Conservation (phyloP, 2,888 invertebrate species). For the Chorisops tibialis region DNA sequence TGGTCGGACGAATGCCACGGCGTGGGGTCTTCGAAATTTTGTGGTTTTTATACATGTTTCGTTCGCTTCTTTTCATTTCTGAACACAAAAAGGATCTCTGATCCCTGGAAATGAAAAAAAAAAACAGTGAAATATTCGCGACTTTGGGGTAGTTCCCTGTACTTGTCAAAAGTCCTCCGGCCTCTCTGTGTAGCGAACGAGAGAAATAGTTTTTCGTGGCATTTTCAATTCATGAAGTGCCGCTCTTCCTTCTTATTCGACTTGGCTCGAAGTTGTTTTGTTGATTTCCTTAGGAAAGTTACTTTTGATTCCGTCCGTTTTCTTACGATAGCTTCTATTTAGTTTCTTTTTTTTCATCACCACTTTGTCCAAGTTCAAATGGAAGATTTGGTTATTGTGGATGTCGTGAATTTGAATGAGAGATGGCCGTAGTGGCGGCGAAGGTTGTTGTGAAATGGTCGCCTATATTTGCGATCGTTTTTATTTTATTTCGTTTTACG, state of each 20-base stretch:
- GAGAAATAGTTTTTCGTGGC: slow-evolving; percentile 12
- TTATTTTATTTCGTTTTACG: slow-evolving; percentile 3
- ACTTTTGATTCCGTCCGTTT: slow-evolving; percentile 7
- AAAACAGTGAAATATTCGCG: slow-evolving; percentile 20
- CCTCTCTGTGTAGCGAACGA: not conserved
- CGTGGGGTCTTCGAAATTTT: not conserved
- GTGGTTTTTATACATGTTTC: not conserved
- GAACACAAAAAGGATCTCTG: slow-evolving; percentile 10
- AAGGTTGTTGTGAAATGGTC: not conserved
- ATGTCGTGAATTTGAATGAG: slow-evolving; percentile 17
- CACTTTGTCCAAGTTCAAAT: not conserved
- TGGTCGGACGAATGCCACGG: no score
- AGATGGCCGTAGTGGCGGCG: not conserved
- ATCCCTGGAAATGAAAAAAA: slow-evolving; percentile 4
- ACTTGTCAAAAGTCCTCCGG: slow-evolving; percentile 17
- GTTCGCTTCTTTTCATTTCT: not conserved
- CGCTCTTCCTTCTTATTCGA: slow-evolving; percentile 7
- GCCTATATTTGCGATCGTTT: slow-evolving; percentile 4
- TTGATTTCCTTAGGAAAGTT: slow-evolving; percentile 6
- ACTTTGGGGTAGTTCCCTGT: slow-evolving; percentile 8
- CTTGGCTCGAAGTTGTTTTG: slow-evolving; percentile 8
- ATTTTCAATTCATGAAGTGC: slow-evolving; percentile 26
- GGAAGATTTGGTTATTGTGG: slow-evolving; percentile 15
- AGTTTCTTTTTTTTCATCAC: no score
- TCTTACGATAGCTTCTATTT: no score